Evolutionary conservation across 2,797 vertebrate species (phyloP), one percentile per base, ranked within the genome.

Genomic region (Myotis pilosus): DNA sequence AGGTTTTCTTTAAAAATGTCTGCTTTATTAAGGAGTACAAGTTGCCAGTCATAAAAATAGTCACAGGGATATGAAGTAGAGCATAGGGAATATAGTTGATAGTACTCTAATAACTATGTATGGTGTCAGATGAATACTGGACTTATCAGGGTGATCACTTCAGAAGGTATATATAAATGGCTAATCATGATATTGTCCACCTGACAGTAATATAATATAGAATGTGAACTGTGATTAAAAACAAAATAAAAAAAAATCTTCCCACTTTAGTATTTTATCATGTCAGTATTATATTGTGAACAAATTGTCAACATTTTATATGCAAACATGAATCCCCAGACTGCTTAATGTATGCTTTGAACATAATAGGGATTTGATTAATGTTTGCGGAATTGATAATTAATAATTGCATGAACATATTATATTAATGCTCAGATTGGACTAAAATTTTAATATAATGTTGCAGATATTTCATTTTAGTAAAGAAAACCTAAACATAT

Each of bases 331-430:
- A 19, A 68, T 60, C 47, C 20, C 44, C 13, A 15, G 68, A 66
- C n/a, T 57, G 6, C 16, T 38, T 76, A 28, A 22, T 74, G 16
- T 83, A 44, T 23, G 16, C 7, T 38, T 87, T 82, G 62, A 87
- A 66, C 7, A 19, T 64, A 38, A 90, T 20, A 78, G 41, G 4
- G 11, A 16, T 55, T 92, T 88, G 79, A 71, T 57, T 53, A 88
- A 33, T 89, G 20, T 84, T 85, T 92, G 47, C 28, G 69, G 36
- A 96, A 80, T 86, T 89, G 17, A 55, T 75, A 66, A 68, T 69
- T 89, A 79, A 80, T 93, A 72, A 91, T 79, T 79, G 13, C 51
- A 22, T 41, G n/a, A 89, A 68, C 57, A 23, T 49, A 28, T 60
- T 68, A 53, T 55, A 60, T 94, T 79, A 95, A 36, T 92, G 53